Evolutionary conservation across 2,888 invertebrate genomes (phyloP).

Genomic region (Oligia latruncula): DNA sequence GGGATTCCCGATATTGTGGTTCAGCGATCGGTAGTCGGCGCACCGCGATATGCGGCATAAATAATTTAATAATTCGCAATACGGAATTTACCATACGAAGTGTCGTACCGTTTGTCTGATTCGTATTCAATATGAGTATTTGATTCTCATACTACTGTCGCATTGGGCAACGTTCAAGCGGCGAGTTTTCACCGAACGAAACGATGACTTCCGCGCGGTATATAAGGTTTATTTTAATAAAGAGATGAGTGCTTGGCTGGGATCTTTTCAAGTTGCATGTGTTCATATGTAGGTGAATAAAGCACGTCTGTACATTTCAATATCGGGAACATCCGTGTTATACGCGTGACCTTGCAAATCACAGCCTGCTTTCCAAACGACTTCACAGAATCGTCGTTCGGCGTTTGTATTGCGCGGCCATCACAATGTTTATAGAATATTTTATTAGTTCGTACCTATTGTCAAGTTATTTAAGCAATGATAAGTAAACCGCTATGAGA

Average conservation of each 20-base stretch:
- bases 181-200: constrained; percentile 78
- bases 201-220: constrained; percentile 75
- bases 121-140: constrained; percentile 90
- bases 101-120: constrained; percentile 89
- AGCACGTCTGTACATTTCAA: constrained; percentile 90
- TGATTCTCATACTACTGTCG: constrained; percentile 90
- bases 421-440: constrained; percentile 84
- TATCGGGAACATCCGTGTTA: constrained; percentile 91
- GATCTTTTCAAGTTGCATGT: constrained; percentile 87
- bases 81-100: constrained; percentile 89
- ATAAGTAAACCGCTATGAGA: constrained; percentile 77
- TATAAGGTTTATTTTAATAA: constrained; percentile 80
- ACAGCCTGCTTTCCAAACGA: constrained; percentile 90
- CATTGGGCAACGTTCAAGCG: constrained; percentile 85
- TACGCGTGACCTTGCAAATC: constrained; percentile 90
- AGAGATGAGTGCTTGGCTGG: constrained; percentile 73
- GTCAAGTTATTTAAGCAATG: constrained; percentile 82
- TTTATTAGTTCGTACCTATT: constrained; percentile 81
- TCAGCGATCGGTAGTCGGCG: constrained; percentile 86
- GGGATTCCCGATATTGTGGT: constrained; percentile 90
- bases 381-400: constrained; percentile 87
- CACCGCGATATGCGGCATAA: constrained; percentile 89
- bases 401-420: constrained; percentile 86
- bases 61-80: constrained; percentile 91
- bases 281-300: constrained; percentile 90